phyloP scores from a whole-genome alignment of 2,797 vertebrate genomes.

The Gephyroberyx darwinii region DNA sequence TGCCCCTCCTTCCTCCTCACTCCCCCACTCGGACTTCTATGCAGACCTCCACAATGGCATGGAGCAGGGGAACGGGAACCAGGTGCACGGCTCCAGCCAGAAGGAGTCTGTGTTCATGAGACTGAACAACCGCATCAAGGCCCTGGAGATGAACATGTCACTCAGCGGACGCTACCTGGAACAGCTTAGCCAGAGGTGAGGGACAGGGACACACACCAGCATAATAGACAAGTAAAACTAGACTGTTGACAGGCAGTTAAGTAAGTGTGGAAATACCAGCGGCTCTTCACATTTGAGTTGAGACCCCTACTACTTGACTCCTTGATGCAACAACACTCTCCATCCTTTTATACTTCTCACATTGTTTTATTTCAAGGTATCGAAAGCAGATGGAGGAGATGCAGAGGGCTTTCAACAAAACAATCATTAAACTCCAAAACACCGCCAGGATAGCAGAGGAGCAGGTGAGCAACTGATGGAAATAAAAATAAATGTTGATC shows the following conservation, averaged over 20 bases:
- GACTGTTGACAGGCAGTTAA: background rate
- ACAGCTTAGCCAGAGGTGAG: conserved; percentile 96
- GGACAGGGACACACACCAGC: background rate
- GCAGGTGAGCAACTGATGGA: conserved; percentile 82
- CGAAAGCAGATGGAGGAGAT: conserved; percentile 99
- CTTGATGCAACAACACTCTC: conserved; percentile 11
- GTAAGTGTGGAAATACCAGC: too few relatives aligned
- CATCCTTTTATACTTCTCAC: background rate
- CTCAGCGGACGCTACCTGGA: conserved; percentile 97
- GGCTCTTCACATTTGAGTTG: background rate
- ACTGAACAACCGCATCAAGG: conserved; percentile 98
- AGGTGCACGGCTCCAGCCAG: conserved; percentile 90
- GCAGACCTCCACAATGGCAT: conserved; percentile 89
- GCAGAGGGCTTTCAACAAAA: conserved; percentile 98
- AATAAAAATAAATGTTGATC: background rate
- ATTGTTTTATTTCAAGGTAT: conserved; percentile 82
- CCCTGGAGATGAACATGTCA: conserved; percentile 98
- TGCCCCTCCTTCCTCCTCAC: conserved; percentile 24
- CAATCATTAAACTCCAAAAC: conserved; percentile 97
- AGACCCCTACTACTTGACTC: background rate
- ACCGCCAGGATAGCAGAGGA: conserved; percentile 95
- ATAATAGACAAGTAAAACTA: background rate
- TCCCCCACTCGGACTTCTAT: conserved; percentile 87
- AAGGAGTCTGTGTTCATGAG: conserved; percentile 99
- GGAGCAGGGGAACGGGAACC: conserved; percentile 83